Evolutionary conservation across 2,888 invertebrate species (phyloP), one percentile per base, ranked within the genome.

Genomic region (Andricus curvator): DNA sequence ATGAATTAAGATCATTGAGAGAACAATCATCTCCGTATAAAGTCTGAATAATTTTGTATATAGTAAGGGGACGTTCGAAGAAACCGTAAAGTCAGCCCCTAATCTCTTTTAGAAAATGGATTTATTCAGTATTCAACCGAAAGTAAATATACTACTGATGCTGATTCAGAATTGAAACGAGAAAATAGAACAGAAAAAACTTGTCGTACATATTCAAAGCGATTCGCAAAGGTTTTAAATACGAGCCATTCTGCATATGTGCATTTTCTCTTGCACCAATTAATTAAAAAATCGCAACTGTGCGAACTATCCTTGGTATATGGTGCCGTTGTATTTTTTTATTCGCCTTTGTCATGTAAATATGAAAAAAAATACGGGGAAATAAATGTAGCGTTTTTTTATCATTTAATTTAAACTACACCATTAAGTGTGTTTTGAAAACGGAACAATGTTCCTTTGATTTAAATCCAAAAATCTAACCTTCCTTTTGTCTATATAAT

Each of bases 261-360:
- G 79, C 33, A 37, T 44, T 83, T 82, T 13, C 29, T 81, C 51
- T 81, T 56, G 86, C 88, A 87, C 81, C 84, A 80, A 67, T 80
- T 83, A 64, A 80, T 79, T 84, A 81, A 22, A 68, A 41, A 44
- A 37, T 68, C 68, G 68, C 25, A 68, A 68, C 4, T n/a, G 29
- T 81, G 29, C 77, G 65, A 81, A 67, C 51, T 80, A 68, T 68
- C 68, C 78, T 84, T 84, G 78, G 78, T 74, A 66, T 60, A 66
- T 76, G 79, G 77, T 79, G 80, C 78, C 68, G 51, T 56, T 22
- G n/a, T 67, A 1, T n/a, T 67, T 67, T 67, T 20, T 11, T 9
- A 67, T 41, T 11, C n/a, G 11, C 11, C 37, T 67, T 41, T 67
- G 37, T n/a, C 20, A 67, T 41, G 13, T 13, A 22, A 25, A 68